Conservation (phyloP, 2,888 invertebrate genomes). For the Pharmacophagus antenor region DNA sequence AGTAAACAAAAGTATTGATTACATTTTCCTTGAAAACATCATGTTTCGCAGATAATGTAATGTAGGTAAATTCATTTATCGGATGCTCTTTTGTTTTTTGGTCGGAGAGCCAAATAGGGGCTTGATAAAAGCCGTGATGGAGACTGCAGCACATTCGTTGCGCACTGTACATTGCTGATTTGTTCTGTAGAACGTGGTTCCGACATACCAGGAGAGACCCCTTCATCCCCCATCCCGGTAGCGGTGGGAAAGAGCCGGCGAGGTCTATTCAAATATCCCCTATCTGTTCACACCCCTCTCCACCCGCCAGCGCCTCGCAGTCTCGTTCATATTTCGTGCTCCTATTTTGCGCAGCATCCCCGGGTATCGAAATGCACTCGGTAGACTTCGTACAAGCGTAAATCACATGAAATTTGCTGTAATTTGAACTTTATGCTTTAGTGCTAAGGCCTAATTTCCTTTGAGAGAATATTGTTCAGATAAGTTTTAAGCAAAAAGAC, state of each 20-base stretch:
- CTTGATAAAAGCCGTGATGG: constrained; percentile 67
- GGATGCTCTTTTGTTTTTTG: constrained; percentile 65
- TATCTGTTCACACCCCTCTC: constrained; percentile 75
- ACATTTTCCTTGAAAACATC: constrained; percentile 50
- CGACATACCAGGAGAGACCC: constrained; percentile 74
- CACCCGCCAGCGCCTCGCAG: constrained; percentile 78
- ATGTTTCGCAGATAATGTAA: constrained; percentile 69
- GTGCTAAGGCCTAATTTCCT: constrained; percentile 39
- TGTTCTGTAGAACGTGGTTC: constrained; percentile 65
- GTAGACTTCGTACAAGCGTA: constrained; percentile 71
- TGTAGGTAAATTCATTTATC: constrained; percentile 74
- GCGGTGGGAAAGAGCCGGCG: constrained; percentile 65
- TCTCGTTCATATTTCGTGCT: constrained; percentile 81
- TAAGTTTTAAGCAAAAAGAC: constrained; percentile 46
- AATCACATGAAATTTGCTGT: constrained; percentile 32
- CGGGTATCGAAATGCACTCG: constrained; percentile 75
- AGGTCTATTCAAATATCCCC: constrained; percentile 78
- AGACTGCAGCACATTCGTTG: constrained; percentile 73
- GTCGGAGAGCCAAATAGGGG: constrained; percentile 43
- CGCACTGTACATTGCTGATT: constrained; percentile 70
- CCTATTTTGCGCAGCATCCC: constrained; percentile 83
- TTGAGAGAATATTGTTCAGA: constrained; percentile 27
- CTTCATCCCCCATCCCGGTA: constrained; percentile 45
- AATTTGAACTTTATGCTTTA: constrained; percentile 40
- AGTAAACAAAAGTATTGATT: constrained; percentile 39